Evolutionary conservation across 2,888 invertebrate genomes (phyloP), one percentile per base, ranked within the genome.

Genomic region (Buathra laborator): DNA sequence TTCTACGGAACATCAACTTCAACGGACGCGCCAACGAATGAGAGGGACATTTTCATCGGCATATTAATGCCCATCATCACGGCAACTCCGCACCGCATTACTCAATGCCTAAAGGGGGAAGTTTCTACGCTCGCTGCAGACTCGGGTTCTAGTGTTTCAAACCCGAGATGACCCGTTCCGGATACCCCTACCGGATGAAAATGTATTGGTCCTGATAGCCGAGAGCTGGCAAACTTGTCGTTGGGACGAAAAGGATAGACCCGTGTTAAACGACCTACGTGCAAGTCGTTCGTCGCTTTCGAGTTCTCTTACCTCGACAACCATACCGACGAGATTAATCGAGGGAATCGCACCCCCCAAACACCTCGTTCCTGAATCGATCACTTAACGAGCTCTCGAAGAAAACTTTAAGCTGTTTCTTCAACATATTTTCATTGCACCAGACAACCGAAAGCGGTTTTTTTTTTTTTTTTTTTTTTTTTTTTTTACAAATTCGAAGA

Each of bases 31-130:
- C 37, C 29, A 53, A 75, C 62, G 59, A 67, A 72, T 74, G 90
- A 90, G 88, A 90, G 91, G 92, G 92, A 92, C 92, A 92, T 92
- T 93, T 93, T 93, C 92, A 92, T 92, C 90, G 91, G 89, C 90
- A 83, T 93, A 93, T 93, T 92, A 92, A 93, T 93, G 93, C 70
- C 83, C 88, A 90, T 93, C 93, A 91, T 93, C 92, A 91, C 90
- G 87, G 89, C 89, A 91, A 92, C 91, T 92, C 93, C 90, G 87
- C 92, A 92, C 92, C 89, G 90, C 92, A 93, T 93, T 92, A 93
- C 89, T 93, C 93, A 93, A 92, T 92, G 92, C 89, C 62, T 92
- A 89, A 88, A 88, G 88, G 77, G 37, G 37, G 37, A 37, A 37
- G 64, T 74, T 75, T 68, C 62, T 66, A 51, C 66, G 68, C 66